These are phyloP conservation scores for Diachasma alloeum DNA, from an alignment of 1,140 invertebrate species.

Conservation along the genomic window DNA sequence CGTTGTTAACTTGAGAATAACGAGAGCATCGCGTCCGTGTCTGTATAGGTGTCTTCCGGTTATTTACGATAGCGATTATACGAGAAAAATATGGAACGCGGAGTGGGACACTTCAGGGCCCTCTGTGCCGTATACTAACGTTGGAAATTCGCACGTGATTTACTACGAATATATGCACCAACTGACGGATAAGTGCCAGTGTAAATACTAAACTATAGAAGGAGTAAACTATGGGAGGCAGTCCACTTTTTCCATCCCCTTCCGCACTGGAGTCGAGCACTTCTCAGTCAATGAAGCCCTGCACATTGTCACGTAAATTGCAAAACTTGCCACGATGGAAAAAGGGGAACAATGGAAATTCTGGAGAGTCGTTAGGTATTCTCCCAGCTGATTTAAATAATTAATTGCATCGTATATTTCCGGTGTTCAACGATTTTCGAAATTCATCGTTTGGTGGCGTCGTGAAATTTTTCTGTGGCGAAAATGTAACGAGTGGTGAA, in stretches of 20 bases:
- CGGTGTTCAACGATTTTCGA: not conserved
- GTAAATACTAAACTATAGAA: conserved; percentile 30
- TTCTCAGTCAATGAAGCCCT: not conserved
- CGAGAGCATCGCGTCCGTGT: not conserved
- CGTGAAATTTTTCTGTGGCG: too few species aligned
- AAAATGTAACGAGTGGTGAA: too few species aligned
- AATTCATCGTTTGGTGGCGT: too few species aligned
- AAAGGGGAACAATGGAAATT: not conserved
- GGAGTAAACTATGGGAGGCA: not conserved
- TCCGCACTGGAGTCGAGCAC: not conserved
- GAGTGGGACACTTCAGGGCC: not conserved
- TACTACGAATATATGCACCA: conserved; percentile 33
- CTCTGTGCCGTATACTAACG: not conserved
- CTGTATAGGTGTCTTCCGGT: not conserved
- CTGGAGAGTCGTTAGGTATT: not conserved
- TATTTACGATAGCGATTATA: conserved; percentile 31
- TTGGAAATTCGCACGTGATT: conserved; percentile 32
- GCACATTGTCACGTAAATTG: not conserved
- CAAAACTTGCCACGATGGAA: not conserved
- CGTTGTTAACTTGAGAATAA: not conserved
- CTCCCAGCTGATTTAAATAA: not conserved
- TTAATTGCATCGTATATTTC: not conserved
- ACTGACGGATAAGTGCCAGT: conserved; percentile 32
- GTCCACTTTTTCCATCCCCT: not conserved
- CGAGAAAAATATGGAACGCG: conserved; percentile 28